Base-by-base conservation (phyloP, 1,140 invertebrate species). In the Lamellibrachia luymesi region DNA sequence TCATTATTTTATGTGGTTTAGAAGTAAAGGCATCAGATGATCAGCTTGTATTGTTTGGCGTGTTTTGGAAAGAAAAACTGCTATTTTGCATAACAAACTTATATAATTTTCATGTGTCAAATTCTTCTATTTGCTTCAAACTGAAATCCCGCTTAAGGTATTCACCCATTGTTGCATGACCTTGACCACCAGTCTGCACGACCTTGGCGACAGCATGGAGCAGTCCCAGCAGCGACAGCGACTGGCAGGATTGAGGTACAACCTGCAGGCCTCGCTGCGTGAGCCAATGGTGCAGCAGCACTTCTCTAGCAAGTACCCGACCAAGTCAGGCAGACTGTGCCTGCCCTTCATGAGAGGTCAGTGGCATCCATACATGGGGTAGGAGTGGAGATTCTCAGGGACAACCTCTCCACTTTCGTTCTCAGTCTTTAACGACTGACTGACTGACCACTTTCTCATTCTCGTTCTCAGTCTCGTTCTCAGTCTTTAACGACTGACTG, bases 241-340 rank as follows among this genome's bases (percentile, higher is more conserved):
- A 95, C 91, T 95, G 96, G 97, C 94, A 94, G 95, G 2, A 97
- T 97, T 95, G 97, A 97, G 94, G 92, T 96, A 96, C 90, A 97
- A 97, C 89, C 95, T 98, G 7, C 95, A 96, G 5, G 92, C 95
- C 5, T 94, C 98, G 25, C 94, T 98, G 50, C 96, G 96, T 0
- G 97, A 97, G 93, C 97, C 97, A 2, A 94, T 98, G 13, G 97
- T 97, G 94, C 97, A 97, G 0, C 97, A 97, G 95, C 97, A 97
- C 1, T 97, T 98, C 95, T 98, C 97, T 93, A 97, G 97, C 93
- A 98, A 97, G 95, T 98, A 97, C 93, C 95, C 95, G 89, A 96
- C 95, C 2, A 94, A 94, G 92, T 94, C 93, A 1, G 95, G 95
- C 17, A 95, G 94, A 92, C 94, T 96, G 38, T 90, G 94, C 4